Conservation (phyloP, 2,888 invertebrate species). For the Ischnus inquisitorius region DNA sequence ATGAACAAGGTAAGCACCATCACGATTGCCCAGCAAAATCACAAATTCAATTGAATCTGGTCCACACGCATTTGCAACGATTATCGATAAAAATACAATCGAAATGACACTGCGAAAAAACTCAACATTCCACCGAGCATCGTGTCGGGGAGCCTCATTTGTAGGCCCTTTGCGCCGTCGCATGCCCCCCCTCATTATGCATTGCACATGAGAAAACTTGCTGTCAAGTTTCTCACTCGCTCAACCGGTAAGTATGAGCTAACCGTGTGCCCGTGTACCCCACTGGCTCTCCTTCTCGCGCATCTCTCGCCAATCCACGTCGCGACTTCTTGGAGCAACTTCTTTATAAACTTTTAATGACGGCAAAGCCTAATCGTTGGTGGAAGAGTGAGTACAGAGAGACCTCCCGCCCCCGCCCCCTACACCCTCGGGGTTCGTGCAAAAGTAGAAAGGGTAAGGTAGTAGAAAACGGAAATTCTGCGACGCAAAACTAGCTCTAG, state of each 20-base stretch:
- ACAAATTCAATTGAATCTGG: background rate
- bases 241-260: background rate
- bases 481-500: constrained; percentile 71
- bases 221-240: constrained; percentile 77
- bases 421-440: constrained; percentile 14
- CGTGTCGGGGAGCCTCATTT: constrained; percentile 78
- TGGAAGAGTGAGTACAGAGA: constrained; percentile 73
- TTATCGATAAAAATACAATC: background rate
- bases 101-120: background rate
- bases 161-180: constrained; percentile 83
- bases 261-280: constrained; percentile 1
- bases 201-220: constrained; percentile 86
- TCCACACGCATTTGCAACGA: background rate
- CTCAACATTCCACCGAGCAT: constrained; percentile 6
- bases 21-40: background rate
- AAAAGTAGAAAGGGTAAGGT: constrained; percentile 56
- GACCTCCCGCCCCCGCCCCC: too few species aligned
- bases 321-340: constrained; percentile 78
- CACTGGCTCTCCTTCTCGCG: constrained; percentile 45
- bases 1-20: constrained; percentile 85
- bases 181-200: constrained; percentile 83
- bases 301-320: constrained; percentile 70
- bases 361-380: constrained; percentile 84
- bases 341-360: constrained; percentile 86
- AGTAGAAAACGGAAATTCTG: constrained; percentile 68